Base-by-base conservation (phyloP, 2,797 vertebrate species). In the Hylomyscus alleni region DNA sequence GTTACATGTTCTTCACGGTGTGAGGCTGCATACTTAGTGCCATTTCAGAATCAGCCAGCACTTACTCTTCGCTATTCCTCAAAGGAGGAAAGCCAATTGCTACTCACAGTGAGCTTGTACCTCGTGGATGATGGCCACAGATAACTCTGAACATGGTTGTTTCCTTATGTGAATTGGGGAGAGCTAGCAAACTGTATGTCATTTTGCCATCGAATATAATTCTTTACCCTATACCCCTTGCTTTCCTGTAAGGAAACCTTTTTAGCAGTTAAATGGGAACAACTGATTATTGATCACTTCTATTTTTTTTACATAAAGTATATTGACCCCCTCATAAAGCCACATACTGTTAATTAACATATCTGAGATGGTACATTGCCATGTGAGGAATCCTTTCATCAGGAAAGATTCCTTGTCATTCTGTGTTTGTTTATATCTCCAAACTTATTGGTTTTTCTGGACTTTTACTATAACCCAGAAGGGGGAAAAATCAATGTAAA, bases 401-500 rank as follows among this genome's bases (percentile, higher is more conserved):
- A 58, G 62, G 82, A 82, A 69, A 62, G 40, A 76, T 50, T 65
- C 31, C 44, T 56, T 52, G 4, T 65, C 24, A 8, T 95, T 89
- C 13, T 54, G 1, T 60, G 82, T 78, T 89, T 91, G 4, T 56
- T 7, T 94, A 72, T 94, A 52, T 69, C 62, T 56, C 19, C 65
- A 87, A 77, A 67, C 8, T 26, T 89, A 69, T 26, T 87, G 0
- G 82, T 89, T 91, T 91, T 87, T 89, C 88, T 89, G 72, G 47
- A 67, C 90, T 60, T 3, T 40, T 40, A 73, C 85, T 81, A 13
- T 73, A 29, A 62, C 26, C 31, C 50, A 80, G 47, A 91, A 29
- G 29, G n/a, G 9, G 44, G 44, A 78, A 94, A 60, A 29, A 26
- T 67, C 37, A 84, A 37, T 89, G 44, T 69, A 31, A 60, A 72